phyloP scores from a whole-genome alignment of 2,113 vertebrate species.

The Sporophila hypoxantha region DNA sequence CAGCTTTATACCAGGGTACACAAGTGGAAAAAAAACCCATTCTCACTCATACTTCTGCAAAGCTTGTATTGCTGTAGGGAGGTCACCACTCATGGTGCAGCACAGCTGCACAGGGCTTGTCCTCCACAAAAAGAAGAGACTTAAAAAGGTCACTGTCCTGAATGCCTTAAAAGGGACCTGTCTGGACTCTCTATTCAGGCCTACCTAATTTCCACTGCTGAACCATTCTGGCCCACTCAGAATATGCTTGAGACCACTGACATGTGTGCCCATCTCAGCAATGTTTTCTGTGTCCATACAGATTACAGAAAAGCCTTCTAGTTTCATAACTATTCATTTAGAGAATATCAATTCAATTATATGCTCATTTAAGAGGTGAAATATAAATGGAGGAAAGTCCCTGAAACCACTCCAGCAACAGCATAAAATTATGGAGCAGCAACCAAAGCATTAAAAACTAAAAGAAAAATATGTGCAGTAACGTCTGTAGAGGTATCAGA shows the following conservation, averaged over 20 bases:
- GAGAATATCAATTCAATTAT: neutral
- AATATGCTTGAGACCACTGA: neutral
- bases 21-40: neutral
- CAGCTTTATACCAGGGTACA: neutral
- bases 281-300: neutral
- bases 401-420: neutral
- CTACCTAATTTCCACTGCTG: neutral
- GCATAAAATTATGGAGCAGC: neutral
- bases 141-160: neutral
- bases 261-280: neutral
- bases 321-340: neutral
- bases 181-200: neutral
- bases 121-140: neutral
- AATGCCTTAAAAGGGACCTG: neutral
- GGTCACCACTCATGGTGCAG: neutral
- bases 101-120: neutral
- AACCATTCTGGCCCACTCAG: neutral
- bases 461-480: neutral
- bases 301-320: neutral
- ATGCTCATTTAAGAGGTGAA: neutral
- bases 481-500: neutral
- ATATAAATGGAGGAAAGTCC: neutral
- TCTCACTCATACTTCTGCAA: neutral
- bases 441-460: neutral
- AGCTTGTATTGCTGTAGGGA: neutral